phyloP scores from a whole-genome alignment of 2,797 vertebrate genomes.

The Hafferia zeledoni region DNA sequence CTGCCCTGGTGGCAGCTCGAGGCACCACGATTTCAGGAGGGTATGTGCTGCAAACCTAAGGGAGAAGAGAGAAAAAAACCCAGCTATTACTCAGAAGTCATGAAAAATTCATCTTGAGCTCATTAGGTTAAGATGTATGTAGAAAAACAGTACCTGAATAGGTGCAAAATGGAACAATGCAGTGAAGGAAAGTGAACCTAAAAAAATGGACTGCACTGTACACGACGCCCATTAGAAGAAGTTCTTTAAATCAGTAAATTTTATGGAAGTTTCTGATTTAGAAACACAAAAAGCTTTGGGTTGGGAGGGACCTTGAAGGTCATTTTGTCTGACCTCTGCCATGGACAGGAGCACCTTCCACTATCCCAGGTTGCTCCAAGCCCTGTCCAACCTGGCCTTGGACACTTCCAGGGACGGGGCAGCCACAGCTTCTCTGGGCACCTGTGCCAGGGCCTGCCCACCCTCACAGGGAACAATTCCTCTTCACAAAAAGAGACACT shows the following conservation, averaged over 20 bases:
- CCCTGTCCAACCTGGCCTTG: not conserved
- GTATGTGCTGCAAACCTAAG: conserved; percentile 82
- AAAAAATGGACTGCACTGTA: not conserved
- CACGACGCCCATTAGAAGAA: not conserved
- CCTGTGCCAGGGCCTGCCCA: not conserved
- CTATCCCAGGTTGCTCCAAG: accelerated
- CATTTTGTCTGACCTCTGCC: not conserved
- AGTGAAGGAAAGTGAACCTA: not conserved
- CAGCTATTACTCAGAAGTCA: not conserved
- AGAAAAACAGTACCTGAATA: not conserved
- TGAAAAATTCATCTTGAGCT: not conserved
- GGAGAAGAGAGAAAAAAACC: not conserved
- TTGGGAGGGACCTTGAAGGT: not conserved
- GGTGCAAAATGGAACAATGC: not conserved
- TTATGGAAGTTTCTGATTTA: not conserved
- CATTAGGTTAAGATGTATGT: not conserved
- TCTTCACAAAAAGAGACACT: not conserved
- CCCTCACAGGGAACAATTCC: not conserved
- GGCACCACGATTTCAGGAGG: conserved; percentile 79
- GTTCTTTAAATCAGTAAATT: not conserved
- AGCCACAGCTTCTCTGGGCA: not conserved
- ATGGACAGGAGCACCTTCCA: not conserved
- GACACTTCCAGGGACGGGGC: not conserved
- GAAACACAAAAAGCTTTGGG: not conserved
- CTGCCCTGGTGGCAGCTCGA: conserved; percentile 71